Evolutionary conservation across 2,888 invertebrate species (phyloP).

Genomic region (Spialia ferax): DNA sequence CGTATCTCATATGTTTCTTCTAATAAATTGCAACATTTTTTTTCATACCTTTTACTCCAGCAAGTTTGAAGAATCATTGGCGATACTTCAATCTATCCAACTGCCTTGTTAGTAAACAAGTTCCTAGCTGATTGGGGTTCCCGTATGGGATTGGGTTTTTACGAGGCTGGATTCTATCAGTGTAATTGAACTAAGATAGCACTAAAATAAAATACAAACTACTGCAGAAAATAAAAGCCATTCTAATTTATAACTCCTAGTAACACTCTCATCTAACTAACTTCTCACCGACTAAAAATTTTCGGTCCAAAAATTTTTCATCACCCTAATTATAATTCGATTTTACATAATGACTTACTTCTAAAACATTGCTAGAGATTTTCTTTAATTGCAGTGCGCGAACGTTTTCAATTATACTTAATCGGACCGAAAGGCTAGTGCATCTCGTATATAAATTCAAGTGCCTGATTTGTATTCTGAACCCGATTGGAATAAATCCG

Average conservation of each 20-base stretch:
- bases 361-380: not conserved
- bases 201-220: no score
- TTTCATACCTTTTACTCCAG: no score
- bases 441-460: constrained; percentile 12
- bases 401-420: not conserved
- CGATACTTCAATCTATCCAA: no score
- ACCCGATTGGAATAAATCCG: constrained; percentile 25
- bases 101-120: not conserved
- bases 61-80: no score
- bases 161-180: not conserved
- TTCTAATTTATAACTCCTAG: no score
- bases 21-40: no score
- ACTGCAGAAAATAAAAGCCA: no score
- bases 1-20: constrained; percentile 29
- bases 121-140: not conserved
- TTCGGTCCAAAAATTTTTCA: no score
- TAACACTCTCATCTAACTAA: no score
- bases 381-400: not conserved
- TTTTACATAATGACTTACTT: no score
- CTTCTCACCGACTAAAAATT: no score
- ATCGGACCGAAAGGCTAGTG: not conserved
- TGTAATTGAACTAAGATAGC: not conserved
- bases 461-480: constrained; percentile 25
- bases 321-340: no score
- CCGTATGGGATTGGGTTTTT: not conserved